Evolutionary conservation across 2,888 invertebrate genomes (phyloP).

Genomic region (Acanthosoma haemorrhoidale): DNA sequence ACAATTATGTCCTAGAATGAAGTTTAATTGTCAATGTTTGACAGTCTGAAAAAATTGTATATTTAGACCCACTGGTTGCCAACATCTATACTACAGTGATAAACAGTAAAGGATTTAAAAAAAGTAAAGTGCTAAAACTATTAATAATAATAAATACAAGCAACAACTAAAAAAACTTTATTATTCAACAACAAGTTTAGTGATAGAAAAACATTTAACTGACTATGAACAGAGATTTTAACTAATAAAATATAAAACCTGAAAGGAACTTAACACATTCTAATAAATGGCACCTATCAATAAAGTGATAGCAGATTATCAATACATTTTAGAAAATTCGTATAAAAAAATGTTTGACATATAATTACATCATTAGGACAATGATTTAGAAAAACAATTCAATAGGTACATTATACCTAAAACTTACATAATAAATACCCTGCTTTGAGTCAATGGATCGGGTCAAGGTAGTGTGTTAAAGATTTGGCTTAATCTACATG

Average conservation of each 20-base stretch:
- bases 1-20: too few species aligned
- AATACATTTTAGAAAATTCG: neutral
- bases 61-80: too few species aligned
- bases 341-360: neutral
- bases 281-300: neutral
- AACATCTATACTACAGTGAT: too few species aligned
- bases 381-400: neutral
- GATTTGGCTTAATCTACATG: neutral
- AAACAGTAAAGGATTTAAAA: too few species aligned
- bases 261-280: neutral
- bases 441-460: slow-evolving; percentile 16
- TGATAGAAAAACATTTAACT: neutral
- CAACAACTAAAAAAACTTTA: neutral
- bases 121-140: neutral
- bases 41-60: too few species aligned
- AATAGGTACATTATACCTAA: slow-evolving; percentile 7
- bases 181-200: neutral
- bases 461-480: neutral
- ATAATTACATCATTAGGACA: slow-evolving; percentile 4
- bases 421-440: slow-evolving; percentile 20
- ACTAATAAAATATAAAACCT: neutral
- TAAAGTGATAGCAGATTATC: neutral
- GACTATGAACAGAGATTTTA: neutral
- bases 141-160: neutral
- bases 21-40: too few species aligned